Evolutionary conservation across 2,888 invertebrate species (phyloP), one percentile per base, ranked within the genome.

Genomic region (Spisula solida): DNA sequence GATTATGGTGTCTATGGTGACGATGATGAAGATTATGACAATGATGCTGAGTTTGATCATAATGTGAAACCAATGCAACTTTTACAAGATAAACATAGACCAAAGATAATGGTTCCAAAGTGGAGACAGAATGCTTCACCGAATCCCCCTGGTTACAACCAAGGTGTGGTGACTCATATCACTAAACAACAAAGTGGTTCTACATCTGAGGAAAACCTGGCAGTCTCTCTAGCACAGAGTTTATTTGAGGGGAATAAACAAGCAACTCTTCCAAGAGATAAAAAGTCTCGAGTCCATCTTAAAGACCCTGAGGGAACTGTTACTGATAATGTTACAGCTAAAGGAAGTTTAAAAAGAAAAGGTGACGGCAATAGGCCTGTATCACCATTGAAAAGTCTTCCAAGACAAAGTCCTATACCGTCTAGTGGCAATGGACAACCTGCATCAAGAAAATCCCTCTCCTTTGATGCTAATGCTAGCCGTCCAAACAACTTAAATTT

Each of bases 1-100:
- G 93, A 93, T 91, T 93, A 92, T 91, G 93, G 94, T 20, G 92
- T 94, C 18, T 94, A 92, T 91, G 93, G 93, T 70, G 70, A 79
- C 60, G 86, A 93, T 66, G 93, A 93, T 79, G 92, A 92, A 75
- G 92, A 88, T 25, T 87, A 88, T 86, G 84, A 85, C 18, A 66
- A 88, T 51, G 70, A 70, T 60, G 81, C 51, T 34, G 75, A 85
- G 51, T 89, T 87, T 75, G 80, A 89, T 80, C 84, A 88, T 55
- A 81, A 90, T 84, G 88, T 91, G 0, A 87, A 88, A 78, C 91
- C 92, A 78, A 91, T 91, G 92, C 87, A 88, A 51, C 75, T 92
- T 41, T 81, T 92, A 41, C 85, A 87, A 56, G 88, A 91, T 47
- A 85, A 88, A 48, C 92, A 92, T 51, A 85, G 89, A 75, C 92